These are phyloP conservation scores for Neoaliturus tenellus DNA, from an alignment of 2,888 invertebrate species.

Conservation along the genomic window DNA sequence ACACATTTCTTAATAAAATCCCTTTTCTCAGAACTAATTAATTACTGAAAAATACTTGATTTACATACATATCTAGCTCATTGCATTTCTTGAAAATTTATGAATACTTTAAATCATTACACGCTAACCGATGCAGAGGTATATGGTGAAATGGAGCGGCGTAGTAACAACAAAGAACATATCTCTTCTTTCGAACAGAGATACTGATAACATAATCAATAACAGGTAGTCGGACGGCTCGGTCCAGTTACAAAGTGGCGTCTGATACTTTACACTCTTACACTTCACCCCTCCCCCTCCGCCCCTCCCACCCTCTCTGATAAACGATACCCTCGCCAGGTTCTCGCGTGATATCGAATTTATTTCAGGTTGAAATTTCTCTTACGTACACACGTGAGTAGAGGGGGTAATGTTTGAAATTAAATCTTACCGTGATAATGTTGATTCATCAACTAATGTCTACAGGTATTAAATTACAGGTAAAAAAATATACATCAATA, in stretches of 20 bases:
- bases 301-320: neutral
- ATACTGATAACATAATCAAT: slow-evolving; percentile 33
- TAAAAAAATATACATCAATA: too few species aligned
- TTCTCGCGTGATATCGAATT: neutral
- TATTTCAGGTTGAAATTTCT: slow-evolving; percentile 23
- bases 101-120: too few species aligned
- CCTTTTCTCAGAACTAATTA: too few species aligned
- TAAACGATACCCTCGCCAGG: slow-evolving; percentile 6
- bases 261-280: slow-evolving; percentile 46
- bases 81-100: too few species aligned
- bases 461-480: too few species aligned
- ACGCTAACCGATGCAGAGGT: too few species aligned
- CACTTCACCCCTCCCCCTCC: slow-evolving; percentile 8
- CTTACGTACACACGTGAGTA: neutral
- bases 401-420: neutral
- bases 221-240: slow-evolving; percentile 23
- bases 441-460: too few species aligned
- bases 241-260: slow-evolving; percentile 40
- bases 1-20: too few species aligned
- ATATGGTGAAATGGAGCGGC: neutral
- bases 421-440: too few species aligned
- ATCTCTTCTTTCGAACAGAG: slow-evolving; percentile 11
- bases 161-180: neutral
- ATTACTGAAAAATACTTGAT: too few species aligned
- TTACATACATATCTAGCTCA: too few species aligned